These are phyloP conservation scores for Athene noctua DNA, from an alignment of 2,113 vertebrate genomes.

Conservation along the genomic window DNA sequence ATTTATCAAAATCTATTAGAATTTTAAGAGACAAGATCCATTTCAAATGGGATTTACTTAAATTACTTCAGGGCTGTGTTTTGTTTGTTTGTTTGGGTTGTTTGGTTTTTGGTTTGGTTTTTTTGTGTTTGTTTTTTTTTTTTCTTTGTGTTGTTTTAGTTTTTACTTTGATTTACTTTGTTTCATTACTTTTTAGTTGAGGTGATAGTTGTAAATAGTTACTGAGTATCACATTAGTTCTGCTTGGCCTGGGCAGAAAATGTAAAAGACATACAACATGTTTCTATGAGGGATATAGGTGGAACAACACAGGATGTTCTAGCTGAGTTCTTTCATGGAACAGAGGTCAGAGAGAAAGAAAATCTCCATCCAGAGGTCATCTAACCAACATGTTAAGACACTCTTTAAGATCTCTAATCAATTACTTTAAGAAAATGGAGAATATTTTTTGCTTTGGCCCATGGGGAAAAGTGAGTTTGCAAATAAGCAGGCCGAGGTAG, in stretches of 20 bases:
- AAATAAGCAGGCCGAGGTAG: not conserved
- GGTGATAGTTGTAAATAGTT: not conserved
- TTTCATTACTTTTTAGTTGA: not conserved
- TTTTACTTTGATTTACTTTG: not conserved
- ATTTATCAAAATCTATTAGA: not conserved
- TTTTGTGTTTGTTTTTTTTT: accelerated
- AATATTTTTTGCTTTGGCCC: not conserved
- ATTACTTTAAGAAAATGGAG: not conserved
- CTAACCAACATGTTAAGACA: not conserved
- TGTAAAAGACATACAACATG: not conserved
- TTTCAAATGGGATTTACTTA: not conserved
- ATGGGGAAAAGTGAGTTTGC: not conserved
- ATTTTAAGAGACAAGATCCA: not conserved
- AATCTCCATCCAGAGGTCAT: not conserved
- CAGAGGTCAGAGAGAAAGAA: not conserved
- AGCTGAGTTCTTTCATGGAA: not conserved
- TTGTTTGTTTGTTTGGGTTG: too few species aligned
- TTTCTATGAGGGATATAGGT: not conserved
- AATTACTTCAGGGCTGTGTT: not conserved
- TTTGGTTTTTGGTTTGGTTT: too few species aligned
- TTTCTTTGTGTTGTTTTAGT: not conserved
- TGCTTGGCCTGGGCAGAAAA: not conserved
- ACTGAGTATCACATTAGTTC: not conserved
- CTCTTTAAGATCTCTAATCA: not conserved
- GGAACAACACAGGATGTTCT: not conserved